Evolutionary conservation across 2,797 vertebrate genomes (phyloP).

Genomic region (Liasis olivaceus): DNA sequence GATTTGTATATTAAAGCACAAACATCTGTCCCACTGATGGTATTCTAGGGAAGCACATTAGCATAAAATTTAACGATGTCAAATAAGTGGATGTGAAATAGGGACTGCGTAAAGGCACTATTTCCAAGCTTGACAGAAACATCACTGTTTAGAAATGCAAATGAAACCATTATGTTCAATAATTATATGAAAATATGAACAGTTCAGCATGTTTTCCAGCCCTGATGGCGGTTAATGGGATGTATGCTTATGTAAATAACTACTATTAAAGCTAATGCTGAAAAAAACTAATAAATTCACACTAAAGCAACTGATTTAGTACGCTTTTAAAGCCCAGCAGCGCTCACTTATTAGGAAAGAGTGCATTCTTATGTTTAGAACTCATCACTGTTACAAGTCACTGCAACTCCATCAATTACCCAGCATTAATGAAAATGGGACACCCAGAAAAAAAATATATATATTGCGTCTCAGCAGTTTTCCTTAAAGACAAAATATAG

Average conservation of each 20-base stretch:
- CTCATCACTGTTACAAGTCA: constrained; percentile 84
- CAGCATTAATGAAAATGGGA: constrained; percentile 83
- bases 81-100: constrained; percentile 85
- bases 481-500: constrained; percentile 81
- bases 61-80: constrained; percentile 85
- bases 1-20: constrained; percentile 82
- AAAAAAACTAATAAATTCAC: constrained; percentile 86
- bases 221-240: constrained; percentile 85
- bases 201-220: constrained; percentile 87
- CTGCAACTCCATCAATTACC: constrained; percentile 84
- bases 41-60: constrained; percentile 82
- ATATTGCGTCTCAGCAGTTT: constrained; percentile 81
- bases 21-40: constrained; percentile 84
- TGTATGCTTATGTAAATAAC: constrained; percentile 87
- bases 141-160: constrained; percentile 86
- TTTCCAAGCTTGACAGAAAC: constrained; percentile 83
- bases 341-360: constrained; percentile 85
- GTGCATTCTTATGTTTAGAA: constrained; percentile 84
- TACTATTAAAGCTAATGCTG: constrained; percentile 87
- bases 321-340: constrained; percentile 84
- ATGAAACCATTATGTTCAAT: constrained; percentile 87
- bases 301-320: constrained; percentile 86
- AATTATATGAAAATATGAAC: constrained; percentile 88
- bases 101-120: constrained; percentile 81
- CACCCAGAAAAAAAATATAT: constrained; percentile 78